Evolutionary conservation across 2,797 vertebrate species (phyloP), one percentile per base, ranked within the genome.

Genomic region (Xyrichtys novacula): DNA sequence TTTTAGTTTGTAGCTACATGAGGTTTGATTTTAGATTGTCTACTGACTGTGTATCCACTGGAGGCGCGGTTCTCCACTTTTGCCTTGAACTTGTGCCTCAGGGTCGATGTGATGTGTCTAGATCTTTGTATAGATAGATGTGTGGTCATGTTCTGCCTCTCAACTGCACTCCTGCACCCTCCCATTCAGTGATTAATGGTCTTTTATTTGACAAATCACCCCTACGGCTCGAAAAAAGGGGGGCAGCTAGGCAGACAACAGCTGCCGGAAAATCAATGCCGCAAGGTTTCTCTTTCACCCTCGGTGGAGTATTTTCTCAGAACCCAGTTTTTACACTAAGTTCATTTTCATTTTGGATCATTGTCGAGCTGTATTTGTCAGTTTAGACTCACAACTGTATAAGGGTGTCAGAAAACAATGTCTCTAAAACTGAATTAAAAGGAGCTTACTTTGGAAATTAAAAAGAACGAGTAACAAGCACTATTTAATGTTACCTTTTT

Each of bases 131-230:
- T 81, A 76, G 84, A 86, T 75, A 47, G 71, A 81, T 81, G 73
- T 48, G 58, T 80, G 67, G 70, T 63, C 67, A 81, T 74, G 66
- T 53, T 68, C 47, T 68, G 69, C 62, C 48, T 74, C 75, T 81
- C 69, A 78, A 69, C 67, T 54, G 42, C 49, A 65, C 68, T 58
- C 48, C 66, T 57, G 32, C 5, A 9, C 46, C 61, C 61, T 84
- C 66, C 72, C 64, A 58, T 75, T 80, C 73, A 48, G 80, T 92
- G 90, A 92, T 90, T 90, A 89, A 92, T 91, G 90, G 82, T 83
- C 84, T 85, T 87, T 85, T 83, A 74, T 74, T 89, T 92, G 90
- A 92, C 80, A 91, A 90, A 92, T 92, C 81, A 74, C 89, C 78
- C 69, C 68, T 58, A 52, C 69, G 80, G 64, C 49, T 76, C 64